Evolutionary conservation across 2,797 vertebrate species (phyloP).

Genomic region (Mus minutoides): DNA sequence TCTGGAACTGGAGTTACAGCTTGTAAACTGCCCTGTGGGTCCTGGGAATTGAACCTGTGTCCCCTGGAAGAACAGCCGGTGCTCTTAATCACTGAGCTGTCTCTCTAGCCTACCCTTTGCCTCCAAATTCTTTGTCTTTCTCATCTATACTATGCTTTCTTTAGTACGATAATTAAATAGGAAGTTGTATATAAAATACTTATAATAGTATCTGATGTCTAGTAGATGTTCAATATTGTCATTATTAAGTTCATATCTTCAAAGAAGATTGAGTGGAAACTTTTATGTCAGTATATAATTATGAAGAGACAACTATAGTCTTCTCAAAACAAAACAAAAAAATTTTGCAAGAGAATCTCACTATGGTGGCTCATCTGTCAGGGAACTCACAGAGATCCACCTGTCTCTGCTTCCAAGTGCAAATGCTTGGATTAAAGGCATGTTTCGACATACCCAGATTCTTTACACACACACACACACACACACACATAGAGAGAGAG

Average conservation of each 20-base stretch:
- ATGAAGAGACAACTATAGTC: slow-evolving; percentile 15
- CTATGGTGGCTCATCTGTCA: background rate
- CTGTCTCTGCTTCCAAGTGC: background rate
- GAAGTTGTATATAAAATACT: slow-evolving; percentile 27
- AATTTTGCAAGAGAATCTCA: background rate
- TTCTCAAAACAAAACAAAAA: background rate
- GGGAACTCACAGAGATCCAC: background rate
- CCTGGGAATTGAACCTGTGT: background rate
- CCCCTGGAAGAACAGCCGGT: background rate
- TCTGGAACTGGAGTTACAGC: background rate
- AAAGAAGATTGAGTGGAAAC: background rate
- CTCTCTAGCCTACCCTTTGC: background rate
- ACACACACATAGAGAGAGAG: no score
- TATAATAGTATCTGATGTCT: background rate
- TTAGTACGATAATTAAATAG: slow-evolving; percentile 26
- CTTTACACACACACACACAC: background rate
- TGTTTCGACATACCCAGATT: background rate
- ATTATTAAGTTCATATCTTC: slow-evolving; percentile 1
- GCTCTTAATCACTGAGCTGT: background rate
- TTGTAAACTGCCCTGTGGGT: background rate
- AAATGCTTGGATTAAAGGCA: background rate
- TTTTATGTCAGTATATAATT: slow-evolving; percentile 41
- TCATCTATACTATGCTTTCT: slow-evolving; percentile 17
- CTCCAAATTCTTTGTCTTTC: background rate
- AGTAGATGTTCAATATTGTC: background rate